These are phyloP conservation scores for Heliothis virescens DNA, from an alignment of 1,140 invertebrate genomes.

Conservation along the genomic window DNA sequence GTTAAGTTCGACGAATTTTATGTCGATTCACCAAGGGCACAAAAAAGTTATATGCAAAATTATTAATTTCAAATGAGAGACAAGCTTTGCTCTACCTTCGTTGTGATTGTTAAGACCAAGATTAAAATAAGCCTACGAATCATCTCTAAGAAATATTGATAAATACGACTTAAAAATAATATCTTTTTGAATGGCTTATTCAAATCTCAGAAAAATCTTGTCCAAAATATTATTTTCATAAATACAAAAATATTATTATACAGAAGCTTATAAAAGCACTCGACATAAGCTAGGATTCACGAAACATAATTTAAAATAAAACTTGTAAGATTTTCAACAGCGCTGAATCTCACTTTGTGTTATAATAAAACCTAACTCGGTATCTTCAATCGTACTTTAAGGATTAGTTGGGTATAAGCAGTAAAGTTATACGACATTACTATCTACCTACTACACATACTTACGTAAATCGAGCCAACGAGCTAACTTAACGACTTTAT, in stretches of 20 bases:
- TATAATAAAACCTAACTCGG: constrained; percentile 65
- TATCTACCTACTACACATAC: constrained; percentile 61
- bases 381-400: constrained; percentile 60
- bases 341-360: constrained; percentile 43
- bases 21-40: no score
- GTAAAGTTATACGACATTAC: constrained; percentile 77
- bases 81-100: background rate
- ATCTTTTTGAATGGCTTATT: constrained; percentile 2
- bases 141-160: background rate
- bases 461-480: constrained; percentile 59
- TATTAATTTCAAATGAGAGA: background rate
- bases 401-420: constrained; percentile 70
- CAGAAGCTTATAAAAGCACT: constrained; percentile 27
- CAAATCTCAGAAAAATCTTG: background rate
- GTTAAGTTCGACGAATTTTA: background rate
- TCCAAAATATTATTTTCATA: constrained; percentile 20
- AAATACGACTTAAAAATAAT: background rate
- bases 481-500: constrained; percentile 80
- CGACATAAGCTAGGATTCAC: constrained; percentile 19
- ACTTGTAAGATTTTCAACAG: constrained; percentile 29
- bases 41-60: no score
- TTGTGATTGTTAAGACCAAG: background rate
- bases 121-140: background rate
- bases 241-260: constrained; percentile 15
- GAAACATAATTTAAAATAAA: constrained; percentile 36